phyloP scores from a whole-genome alignment of 2,113 vertebrate species.

The Siniperca knerii region DNA sequence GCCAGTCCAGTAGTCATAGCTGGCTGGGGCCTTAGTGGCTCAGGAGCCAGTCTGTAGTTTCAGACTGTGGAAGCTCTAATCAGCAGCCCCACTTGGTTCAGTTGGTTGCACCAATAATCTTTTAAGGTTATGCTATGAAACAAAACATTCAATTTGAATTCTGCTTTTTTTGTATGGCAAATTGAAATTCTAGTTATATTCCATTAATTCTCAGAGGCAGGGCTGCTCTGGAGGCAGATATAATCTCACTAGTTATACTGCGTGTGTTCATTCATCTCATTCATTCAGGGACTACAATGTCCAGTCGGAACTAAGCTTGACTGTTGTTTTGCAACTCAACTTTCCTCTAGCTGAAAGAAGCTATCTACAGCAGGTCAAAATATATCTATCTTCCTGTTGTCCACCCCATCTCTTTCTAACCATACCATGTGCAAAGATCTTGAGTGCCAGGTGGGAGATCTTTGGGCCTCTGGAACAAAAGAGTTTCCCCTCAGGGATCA shows the following conservation, averaged over 20 bases:
- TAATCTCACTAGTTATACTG: background rate
- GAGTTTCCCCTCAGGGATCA: too few species aligned
- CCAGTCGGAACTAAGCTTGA: background rate
- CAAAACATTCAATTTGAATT: background rate
- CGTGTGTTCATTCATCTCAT: background rate
- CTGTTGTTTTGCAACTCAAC: background rate
- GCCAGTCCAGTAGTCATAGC: conserved; percentile 37
- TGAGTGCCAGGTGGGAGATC: background rate
- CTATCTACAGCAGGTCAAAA: background rate
- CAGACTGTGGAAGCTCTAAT: background rate
- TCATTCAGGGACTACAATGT: background rate
- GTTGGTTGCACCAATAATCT: background rate
- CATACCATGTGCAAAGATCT: background rate
- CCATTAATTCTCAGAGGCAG: background rate
- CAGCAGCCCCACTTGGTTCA: conserved; percentile 7
- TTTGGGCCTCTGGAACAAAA: too few species aligned
- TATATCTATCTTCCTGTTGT: too few species aligned
- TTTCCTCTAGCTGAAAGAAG: background rate
- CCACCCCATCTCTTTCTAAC: background rate
- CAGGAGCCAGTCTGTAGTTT: conserved; percentile 3
- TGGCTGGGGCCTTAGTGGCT: background rate
- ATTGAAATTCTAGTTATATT: background rate
- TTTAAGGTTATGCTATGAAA: background rate
- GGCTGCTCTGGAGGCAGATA: conserved; percentile 35
- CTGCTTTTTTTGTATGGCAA: background rate